A percentile compares a stretch with the other conserved stretches of the same genome.
Conservation (phyloP, 2,888 invertebrate genomes). For the Tineola bisselliella region DNA sequence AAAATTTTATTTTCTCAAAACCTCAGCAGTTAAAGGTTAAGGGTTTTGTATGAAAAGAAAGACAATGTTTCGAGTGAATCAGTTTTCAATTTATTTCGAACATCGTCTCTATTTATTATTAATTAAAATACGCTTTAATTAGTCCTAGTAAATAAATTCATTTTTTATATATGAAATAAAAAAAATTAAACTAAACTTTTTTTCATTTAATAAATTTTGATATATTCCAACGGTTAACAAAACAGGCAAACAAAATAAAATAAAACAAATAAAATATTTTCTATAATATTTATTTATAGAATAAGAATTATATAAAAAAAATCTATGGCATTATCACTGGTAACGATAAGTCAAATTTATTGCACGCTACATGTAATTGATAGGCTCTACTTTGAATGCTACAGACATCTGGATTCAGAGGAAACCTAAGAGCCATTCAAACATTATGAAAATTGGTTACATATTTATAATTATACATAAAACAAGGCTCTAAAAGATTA, state of each 20-base stretch:
- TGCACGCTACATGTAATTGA: too few relatives aligned
- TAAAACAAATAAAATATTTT: not conserved
- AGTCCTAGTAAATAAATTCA: not conserved
- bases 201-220: too few relatives aligned
- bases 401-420: too few relatives aligned
- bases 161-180: not conserved
- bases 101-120: not conserved
- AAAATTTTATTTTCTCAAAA: too few relatives aligned
- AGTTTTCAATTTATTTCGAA: constrained; percentile 13
- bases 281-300: constrained; percentile 11
- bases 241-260: too few relatives aligned
- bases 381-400: too few relatives aligned
- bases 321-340: constrained; percentile 67
- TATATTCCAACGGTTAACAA: too few relatives aligned
- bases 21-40: constrained; percentile 14
- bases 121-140: not conserved
- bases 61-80: constrained; percentile 16
- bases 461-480: too few relatives aligned
- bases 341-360: constrained; percentile 32
- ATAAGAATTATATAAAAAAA: constrained; percentile 25
- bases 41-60: constrained; percentile 16
- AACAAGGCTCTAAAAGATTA: too few relatives aligned
- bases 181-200: not conserved
- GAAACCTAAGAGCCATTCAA: too few relatives aligned
- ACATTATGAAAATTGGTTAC: too few relatives aligned